Base-by-base conservation (phyloP, 2,888 invertebrate genomes). In the Amphipoea oculea region DNA sequence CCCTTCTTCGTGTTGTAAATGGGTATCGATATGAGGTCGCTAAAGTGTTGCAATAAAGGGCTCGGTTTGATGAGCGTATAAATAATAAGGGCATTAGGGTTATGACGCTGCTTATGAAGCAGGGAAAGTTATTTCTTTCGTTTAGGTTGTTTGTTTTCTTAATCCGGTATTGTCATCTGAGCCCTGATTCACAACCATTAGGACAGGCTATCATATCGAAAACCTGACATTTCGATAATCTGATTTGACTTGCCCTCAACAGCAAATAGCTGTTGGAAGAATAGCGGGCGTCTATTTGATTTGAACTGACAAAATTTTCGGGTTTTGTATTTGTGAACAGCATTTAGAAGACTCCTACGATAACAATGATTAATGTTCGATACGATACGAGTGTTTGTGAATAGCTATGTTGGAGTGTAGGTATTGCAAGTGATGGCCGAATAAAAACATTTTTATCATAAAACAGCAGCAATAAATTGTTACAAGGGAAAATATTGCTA, bases 51-150 rank as follows among this genome's bases (percentile, higher is more conserved):
- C 74, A 57, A 54, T 81, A 68, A 72, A 74, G 57, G 63, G 23
- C 42, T 73, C 11, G 42, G 45, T 73, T 70, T 85, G 63, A 84
- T 79, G 82, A 57, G 48, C 48, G 71, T 80, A 63, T 73, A 60
- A 62, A 82, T 82, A 72, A 84, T 63, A 84, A 57, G 40, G 48
- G 79, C 36, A n/a, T 66, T 72, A 17, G 23, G 48, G 40, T 60
- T 60, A 73, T 54, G 72, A 36, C 14, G n/a, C 2, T 12, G 29
- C 12, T 36, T 65, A 60, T 51, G n/a, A 68, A 69, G 23, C 7
- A 14, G n/a, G 40, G n/a, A 57, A 83, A 14, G 14, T 65, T 66
- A 81, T 83, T 70, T 70, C 11, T 66, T 70, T 70, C 51, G 23
- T 45, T 83, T n/a, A 17, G 0, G 4, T 69, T 51, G 7, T 82